phyloP scores from a whole-genome alignment of 2,888 invertebrate genomes.

The Zygogramma bicolorata region DNA sequence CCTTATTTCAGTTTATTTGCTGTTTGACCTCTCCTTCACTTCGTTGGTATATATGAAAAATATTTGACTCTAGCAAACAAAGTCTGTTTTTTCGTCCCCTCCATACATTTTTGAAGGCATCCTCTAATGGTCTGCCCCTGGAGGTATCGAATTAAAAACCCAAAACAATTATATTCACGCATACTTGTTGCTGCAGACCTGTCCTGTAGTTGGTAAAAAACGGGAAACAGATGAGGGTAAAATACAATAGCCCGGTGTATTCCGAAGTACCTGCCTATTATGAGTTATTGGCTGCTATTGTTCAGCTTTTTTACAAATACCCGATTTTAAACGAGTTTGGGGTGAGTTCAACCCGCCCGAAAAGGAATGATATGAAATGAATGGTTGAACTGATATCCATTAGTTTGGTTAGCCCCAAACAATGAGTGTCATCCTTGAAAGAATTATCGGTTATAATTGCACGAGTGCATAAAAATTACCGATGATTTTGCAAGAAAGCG shows the following conservation, averaged over 20 bases:
- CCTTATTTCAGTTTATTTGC: no score
- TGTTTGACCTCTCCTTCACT: no score
- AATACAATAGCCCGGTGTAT: conserved; percentile 44
- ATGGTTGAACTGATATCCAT: neutral
- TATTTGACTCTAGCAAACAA: no score
- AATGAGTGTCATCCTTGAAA: no score
- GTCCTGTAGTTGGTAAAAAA: conserved; percentile 54
- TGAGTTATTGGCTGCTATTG: conserved; percentile 48
- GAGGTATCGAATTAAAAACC: conserved; percentile 5
- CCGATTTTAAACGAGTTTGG: conserved; percentile 29
- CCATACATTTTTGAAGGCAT: neutral
- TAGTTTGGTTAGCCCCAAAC: no score
- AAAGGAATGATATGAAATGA: conserved; percentile 2
- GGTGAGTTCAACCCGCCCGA: conserved; percentile 15
- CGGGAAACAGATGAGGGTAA: conserved; percentile 55
- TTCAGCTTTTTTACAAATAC: conserved; percentile 37
- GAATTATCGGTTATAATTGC: no score
- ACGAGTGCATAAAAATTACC: no score
- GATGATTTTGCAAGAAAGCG: no score
- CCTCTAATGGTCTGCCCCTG: neutral
- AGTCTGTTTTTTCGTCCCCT: no score
- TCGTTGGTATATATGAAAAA: no score
- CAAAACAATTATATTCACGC: conserved; percentile 46
- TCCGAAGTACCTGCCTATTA: conserved; percentile 57
- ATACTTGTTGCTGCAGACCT: conserved; percentile 55